phyloP scores from a whole-genome alignment of 2,888 invertebrate genomes.

The Xylophagus ater region DNA sequence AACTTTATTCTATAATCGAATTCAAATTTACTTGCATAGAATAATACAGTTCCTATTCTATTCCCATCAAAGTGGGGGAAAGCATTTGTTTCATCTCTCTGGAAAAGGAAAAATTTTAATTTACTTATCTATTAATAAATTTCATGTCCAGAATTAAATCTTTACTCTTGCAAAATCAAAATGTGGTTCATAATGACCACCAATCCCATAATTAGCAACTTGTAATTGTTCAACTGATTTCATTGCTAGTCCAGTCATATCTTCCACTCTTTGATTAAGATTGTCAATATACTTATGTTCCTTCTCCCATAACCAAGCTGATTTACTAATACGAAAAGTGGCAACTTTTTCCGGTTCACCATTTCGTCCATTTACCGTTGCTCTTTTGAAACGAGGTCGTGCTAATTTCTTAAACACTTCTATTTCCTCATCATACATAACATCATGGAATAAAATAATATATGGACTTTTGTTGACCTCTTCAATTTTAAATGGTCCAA shows the following conservation, averaged over 20 bases:
- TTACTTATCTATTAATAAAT: neutral
- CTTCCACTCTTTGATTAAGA: conserved; percentile 66
- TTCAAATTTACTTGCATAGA: conserved; percentile 29
- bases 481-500: conserved; percentile 73
- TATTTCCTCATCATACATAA: conserved; percentile 79
- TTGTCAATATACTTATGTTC: conserved; percentile 65
- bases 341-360: conserved; percentile 87
- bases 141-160: neutral
- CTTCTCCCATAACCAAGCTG: conserved; percentile 82
- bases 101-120: conserved; percentile 28
- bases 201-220: conserved; percentile 97
- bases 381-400: conserved; percentile 45
- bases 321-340: conserved; percentile 93
- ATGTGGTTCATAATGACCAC: conserved; percentile 98
- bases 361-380: conserved; percentile 67
- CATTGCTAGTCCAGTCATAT: conserved; percentile 79
- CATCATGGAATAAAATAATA: conserved; percentile 76
- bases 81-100: conserved; percentile 79
- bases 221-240: conserved; percentile 90
- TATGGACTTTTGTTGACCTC: conserved; percentile 67
- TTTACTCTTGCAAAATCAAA: conserved; percentile 76
- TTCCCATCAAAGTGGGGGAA: conserved; percentile 45
- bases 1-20: neutral
- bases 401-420: conserved; percentile 73
- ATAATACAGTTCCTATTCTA: conserved; percentile 34